Evolutionary conservation across 2,888 invertebrate species (phyloP), one percentile per base, ranked within the genome.

Genomic region (Camponotus fellah): DNA sequence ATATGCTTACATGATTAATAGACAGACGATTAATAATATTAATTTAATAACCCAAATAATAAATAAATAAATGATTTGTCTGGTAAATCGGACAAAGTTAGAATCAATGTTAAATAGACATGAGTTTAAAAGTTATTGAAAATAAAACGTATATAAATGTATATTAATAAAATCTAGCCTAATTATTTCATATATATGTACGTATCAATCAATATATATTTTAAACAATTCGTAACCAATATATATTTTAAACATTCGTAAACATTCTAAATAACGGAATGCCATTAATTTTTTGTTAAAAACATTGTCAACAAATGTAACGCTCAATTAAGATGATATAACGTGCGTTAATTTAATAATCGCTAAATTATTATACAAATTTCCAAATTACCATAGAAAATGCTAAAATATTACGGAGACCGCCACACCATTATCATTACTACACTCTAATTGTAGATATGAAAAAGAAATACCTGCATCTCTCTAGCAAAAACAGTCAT

Each of bases 391-490:
- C 9, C n/a, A 32, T 10, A 5, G n/a, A 69, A 53, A 32, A 34
- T n/a, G 49, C 32, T 12, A 10, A 40, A 53, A 8, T 9, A 21
- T 40, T 40, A 21, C 14, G 17, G 12, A 46, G 69, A 60, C 5
- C 4, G 2, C n/a, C 17, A n/a, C 6, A 21, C 21, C 21, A 60
- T 14, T 34, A 32, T 1, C 34, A 21, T 5, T 40, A 37, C 17
- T 26, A 10, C 21, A 21, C 34, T 53, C 53, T 71, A 71, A 79
- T 46, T 79, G 21, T 0, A 43, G 12, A n/a, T 43, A 65, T 9
- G 8, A 53, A 76, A 53, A 66, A 56, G n/a, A 76, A 69, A 43
- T 80, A 62, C 84, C 85, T 84, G 65, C 84, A 75, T 86, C 82
- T 72, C 82, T 37, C 64, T 64, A 77, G 60, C 74, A 64, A 60